Conservation (phyloP, 35 echinoderm and acorn worm species). For the Ophiothrix spiculata region DNA sequence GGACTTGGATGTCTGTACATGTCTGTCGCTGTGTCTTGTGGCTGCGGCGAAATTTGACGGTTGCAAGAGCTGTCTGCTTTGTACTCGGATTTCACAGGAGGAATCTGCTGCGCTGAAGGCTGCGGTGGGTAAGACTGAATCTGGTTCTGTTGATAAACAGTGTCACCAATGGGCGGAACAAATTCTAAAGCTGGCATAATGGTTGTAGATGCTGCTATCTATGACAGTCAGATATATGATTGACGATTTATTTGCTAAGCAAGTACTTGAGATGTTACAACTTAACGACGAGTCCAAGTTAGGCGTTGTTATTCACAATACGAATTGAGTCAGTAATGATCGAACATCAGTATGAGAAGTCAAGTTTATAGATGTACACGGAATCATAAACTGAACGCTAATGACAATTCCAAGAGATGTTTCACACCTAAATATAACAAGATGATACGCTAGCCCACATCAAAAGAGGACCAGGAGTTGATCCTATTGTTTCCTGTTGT, state of each 20-base stretch:
- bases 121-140: background rate
- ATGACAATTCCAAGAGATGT: background rate
- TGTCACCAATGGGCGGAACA: background rate
- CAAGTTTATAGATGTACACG: background rate
- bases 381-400: background rate
- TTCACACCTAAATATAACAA: background rate
- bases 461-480: background rate
- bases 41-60: background rate
- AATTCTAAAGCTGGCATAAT: background rate
- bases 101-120: background rate
- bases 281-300: background rate
- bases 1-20: background rate
- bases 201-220: background rate
- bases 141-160: background rate
- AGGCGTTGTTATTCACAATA: background rate
- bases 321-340: too few relatives aligned
- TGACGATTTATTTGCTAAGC: background rate
- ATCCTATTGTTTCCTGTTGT: background rate
- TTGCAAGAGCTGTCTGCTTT: background rate
- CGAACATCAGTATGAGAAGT: background rate
- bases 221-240: background rate
- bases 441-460: background rate
- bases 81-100: background rate
- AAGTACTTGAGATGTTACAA: background rate
- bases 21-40: background rate